phyloP scores from a whole-genome alignment of 2,888 invertebrate species.

The Bedellia somnulentella region DNA sequence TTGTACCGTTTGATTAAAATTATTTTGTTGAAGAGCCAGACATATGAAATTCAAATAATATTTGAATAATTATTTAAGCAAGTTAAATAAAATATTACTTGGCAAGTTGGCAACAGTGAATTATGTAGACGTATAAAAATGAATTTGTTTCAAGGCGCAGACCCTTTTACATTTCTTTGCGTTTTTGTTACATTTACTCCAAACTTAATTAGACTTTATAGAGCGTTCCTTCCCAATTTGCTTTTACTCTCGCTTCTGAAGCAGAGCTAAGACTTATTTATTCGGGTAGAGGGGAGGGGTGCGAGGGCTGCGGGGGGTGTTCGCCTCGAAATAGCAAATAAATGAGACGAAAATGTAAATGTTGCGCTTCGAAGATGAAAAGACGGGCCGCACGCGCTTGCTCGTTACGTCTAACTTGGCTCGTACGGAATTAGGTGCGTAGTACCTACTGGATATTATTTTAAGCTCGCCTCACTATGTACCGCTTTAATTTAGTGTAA shows the following conservation, averaged over 20 bases:
- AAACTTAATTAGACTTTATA: conserved; percentile 61
- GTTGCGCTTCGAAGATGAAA: conserved; percentile 61
- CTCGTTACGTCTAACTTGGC: conserved; percentile 51
- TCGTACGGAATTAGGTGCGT: conserved; percentile 54
- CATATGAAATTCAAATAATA: too few species aligned
- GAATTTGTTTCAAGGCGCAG: too few species aligned
- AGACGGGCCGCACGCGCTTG: conserved; percentile 39
- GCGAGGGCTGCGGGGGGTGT: conserved; percentile 17
- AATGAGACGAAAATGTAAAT: conserved; percentile 64
- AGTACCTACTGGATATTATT: conserved; percentile 55
- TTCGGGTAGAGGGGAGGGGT: conserved; percentile 33
- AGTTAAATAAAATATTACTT: neutral
- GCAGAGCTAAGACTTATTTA: conserved; percentile 53
- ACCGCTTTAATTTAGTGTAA: too few species aligned
- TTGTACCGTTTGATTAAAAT: neutral
- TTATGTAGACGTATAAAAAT: neutral
- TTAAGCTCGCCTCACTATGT: too few species aligned
- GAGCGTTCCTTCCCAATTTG: conserved; percentile 59
- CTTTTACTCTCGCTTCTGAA: conserved; percentile 47
- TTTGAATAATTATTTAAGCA: too few species aligned
- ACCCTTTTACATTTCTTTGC: conserved; percentile 39
- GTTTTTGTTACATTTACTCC: conserved; percentile 49
- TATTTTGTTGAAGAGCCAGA: neutral
- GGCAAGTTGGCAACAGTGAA: too few species aligned
- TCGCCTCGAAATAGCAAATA: conserved; percentile 59